phyloP scores from a whole-genome alignment of 2,113 vertebrate genomes.

The Coptodon rendalli region DNA sequence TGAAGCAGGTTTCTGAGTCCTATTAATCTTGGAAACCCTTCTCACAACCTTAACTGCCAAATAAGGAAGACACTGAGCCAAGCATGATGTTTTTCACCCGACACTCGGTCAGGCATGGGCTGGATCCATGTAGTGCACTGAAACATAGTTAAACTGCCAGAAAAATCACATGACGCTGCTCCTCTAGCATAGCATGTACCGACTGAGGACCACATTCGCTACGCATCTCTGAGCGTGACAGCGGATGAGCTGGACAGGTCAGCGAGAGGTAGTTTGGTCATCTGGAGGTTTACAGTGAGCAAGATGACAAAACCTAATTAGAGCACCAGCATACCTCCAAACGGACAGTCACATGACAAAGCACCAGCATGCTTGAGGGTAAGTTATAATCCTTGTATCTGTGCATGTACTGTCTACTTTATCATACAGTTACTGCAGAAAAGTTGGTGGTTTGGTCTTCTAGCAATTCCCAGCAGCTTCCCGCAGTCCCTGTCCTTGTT shows the following conservation, averaged over 20 bases:
- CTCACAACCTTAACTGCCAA: constrained; percentile 4
- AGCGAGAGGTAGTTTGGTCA: neutral
- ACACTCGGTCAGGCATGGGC: neutral
- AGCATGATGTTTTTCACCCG: constrained; percentile 15
- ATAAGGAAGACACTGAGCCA: constrained; percentile 12
- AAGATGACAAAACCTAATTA: neutral
- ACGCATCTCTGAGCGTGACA: constrained; percentile 37
- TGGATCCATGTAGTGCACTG: neutral
- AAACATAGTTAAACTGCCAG: neutral
- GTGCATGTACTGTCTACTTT: neutral
- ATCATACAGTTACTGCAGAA: neutral
- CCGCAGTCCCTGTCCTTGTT: neutral
- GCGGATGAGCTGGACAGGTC: neutral
- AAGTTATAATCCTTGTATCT: neutral
- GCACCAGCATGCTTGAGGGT: neutral
- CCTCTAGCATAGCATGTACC: constrained; percentile 23
- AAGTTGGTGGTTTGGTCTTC: neutral
- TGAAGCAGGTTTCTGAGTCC: neutral
- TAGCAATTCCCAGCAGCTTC: neutral
- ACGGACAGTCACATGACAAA: neutral
- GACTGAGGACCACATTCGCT: constrained; percentile 8
- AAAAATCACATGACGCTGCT: constrained; percentile 19
- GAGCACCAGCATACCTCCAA: neutral
- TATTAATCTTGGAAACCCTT: neutral
- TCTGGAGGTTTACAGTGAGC: neutral